These are phyloP conservation scores for Capromys pilorides DNA, from an alignment of 2,797 vertebrate species.

Conservation along the genomic window DNA sequence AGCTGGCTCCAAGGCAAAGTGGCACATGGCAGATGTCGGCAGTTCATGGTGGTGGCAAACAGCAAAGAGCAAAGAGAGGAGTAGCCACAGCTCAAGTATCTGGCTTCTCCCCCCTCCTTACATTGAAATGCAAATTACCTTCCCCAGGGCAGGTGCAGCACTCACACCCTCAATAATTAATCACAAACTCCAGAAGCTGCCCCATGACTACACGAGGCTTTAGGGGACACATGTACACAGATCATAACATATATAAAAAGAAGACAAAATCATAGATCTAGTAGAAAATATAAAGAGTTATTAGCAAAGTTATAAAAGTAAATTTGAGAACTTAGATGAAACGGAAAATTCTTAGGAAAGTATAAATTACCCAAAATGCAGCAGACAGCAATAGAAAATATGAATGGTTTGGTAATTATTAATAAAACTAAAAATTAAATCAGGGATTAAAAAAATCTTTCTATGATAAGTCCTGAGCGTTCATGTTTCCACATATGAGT, in stretches of 20 bases:
- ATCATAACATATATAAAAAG: not conserved
- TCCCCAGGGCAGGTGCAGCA: too few species aligned
- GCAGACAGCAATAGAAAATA: not conserved
- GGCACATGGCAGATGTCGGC: too few species aligned
- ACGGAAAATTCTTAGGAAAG: slow-evolving; percentile 11
- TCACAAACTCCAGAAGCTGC: too few species aligned
- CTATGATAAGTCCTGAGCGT: not conserved
- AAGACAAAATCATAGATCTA: not conserved
- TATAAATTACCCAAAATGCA: slow-evolving; percentile 29
- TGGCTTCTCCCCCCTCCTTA: too few species aligned
- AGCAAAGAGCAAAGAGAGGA: too few species aligned
- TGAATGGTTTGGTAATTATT: slow-evolving; percentile 30
- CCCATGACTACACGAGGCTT: too few species aligned
- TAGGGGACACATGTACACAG: too few species aligned
- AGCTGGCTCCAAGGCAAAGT: too few species aligned
- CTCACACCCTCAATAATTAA: too few species aligned
- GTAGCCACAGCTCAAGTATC: too few species aligned
- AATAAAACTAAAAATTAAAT: slow-evolving; percentile 28
- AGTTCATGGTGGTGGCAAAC: too few species aligned
- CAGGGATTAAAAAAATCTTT: not conserved
- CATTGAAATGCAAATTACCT: too few species aligned
- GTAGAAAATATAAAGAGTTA: slow-evolving; percentile 27
- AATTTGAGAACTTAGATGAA: slow-evolving; percentile 41
- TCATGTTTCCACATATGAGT: not conserved
- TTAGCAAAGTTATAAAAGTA: slow-evolving; percentile 20